Percentiles rank a stretch among this genome's conserved stretches.
Evolutionary conservation across 2,113 vertebrate species (phyloP).

Genomic region (Phalacrocorax aristotelis): DNA sequence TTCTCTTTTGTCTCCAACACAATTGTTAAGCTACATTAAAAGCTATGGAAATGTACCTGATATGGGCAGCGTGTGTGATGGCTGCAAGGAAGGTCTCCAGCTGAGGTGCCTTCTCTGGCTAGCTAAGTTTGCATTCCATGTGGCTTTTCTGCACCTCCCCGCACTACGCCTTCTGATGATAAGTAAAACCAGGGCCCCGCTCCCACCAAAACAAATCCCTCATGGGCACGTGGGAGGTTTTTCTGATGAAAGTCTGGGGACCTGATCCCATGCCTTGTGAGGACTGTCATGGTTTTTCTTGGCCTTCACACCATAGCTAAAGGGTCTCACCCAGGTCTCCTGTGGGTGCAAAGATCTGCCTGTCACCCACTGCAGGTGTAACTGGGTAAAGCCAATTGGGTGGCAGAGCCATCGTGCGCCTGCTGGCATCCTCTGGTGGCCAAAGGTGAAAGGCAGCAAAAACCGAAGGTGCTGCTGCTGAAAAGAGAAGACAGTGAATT

Average conservation of each 20-base stretch:
- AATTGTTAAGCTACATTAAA: neutral
- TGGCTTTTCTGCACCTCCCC: neutral
- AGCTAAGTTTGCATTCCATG: neutral
- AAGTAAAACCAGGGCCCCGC: neutral
- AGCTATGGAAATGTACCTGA: neutral
- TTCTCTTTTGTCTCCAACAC: slow-evolving; percentile 35
- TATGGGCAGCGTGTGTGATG: neutral
- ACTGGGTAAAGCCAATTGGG: neutral
- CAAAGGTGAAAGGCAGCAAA: neutral
- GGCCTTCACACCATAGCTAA: neutral
- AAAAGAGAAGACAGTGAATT: neutral
- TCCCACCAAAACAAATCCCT: neutral
- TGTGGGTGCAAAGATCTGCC: neutral
- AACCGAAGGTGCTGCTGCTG: neutral
- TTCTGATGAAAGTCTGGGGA: neutral
- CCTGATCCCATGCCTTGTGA: neutral
- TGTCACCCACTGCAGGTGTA: neutral
- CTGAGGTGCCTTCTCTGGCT: neutral
- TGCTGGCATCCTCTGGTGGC: neutral
- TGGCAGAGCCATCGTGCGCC: neutral
- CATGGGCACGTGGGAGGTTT: fast-evolving
- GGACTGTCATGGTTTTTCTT: neutral
- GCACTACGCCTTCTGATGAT: neutral
- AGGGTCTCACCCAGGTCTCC: neutral
- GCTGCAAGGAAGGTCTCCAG: neutral